Conservation (phyloP, 2,797 vertebrate species). For the Calcarius lapponicus region DNA sequence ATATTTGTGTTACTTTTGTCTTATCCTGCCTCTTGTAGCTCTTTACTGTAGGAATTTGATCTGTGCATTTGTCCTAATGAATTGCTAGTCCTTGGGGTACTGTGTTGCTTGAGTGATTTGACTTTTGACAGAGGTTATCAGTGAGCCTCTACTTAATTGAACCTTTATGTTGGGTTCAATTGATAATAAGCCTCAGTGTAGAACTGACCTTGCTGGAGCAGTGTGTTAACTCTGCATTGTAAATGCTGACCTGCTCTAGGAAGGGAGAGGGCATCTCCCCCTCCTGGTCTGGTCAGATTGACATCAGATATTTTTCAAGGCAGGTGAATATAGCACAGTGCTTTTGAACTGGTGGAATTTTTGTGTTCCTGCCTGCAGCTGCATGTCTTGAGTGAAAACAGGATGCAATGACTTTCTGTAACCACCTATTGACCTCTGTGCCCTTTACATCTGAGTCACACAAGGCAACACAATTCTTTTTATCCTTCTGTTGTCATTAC, state of each 20-base stretch:
- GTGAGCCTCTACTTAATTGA: neutral
- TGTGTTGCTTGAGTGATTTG: constrained; percentile 38
- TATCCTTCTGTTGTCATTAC: constrained; percentile 1
- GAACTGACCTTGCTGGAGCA: neutral
- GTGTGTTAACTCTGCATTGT: neutral
- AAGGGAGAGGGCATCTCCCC: neutral
- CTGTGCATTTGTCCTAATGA: neutral
- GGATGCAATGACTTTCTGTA: constrained; percentile 41
- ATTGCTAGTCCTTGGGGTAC: constrained; percentile 41
- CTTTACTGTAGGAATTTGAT: neutral
- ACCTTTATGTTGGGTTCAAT: neutral
- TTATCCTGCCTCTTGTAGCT: neutral
- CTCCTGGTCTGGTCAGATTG: neutral
- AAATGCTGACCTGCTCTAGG: neutral
- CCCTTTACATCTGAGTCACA: constrained; percentile 18
- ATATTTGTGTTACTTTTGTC: neutral
- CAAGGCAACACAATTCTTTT: neutral
- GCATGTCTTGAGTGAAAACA: constrained; percentile 8
- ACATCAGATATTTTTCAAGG: neutral
- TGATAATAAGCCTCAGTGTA: neutral
- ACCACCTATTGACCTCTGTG: constrained; percentile 59
- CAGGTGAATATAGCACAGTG: neutral
- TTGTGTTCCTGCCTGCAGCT: constrained; percentile 25
- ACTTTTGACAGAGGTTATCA: constrained; percentile 15
- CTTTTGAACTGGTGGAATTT: neutral